A percentile compares a stretch with the other conserved stretches of the same genome.
These are phyloP conservation scores for Loripinus fragilis DNA, from an alignment of 2,888 invertebrate genomes.

Conservation along the genomic window DNA sequence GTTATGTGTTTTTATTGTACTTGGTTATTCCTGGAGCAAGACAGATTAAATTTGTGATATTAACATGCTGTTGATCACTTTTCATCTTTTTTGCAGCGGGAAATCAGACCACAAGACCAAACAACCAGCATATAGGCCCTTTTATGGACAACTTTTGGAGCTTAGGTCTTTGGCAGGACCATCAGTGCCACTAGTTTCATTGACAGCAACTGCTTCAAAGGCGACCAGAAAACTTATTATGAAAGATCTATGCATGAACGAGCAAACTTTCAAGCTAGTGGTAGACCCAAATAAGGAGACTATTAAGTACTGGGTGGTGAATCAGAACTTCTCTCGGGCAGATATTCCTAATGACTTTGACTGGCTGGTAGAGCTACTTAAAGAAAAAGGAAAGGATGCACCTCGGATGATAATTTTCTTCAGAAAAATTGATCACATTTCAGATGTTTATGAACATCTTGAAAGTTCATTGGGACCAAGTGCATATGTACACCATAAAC, in stretches of 20 bases:
- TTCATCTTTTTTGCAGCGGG: conserved; percentile 3
- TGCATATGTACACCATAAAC: conserved; percentile 18
- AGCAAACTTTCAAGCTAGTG: neutral
- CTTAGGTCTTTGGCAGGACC: conserved; percentile 25
- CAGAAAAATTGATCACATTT: conserved; percentile 33
- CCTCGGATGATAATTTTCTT: conserved; percentile 44
- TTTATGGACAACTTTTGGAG: conserved; percentile 37
- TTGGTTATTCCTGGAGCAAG: too few species aligned
- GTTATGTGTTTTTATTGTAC: too few species aligned
- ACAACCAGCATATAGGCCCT: conserved; percentile 29
- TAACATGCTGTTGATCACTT: too few species aligned
- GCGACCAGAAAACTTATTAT: conserved; percentile 24
- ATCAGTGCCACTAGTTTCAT: conserved; percentile 33
- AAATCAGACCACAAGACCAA: conserved; percentile 1
- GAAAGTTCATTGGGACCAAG: conserved; percentile 17
- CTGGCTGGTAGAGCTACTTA: conserved; percentile 29
- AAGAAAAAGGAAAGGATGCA: neutral
- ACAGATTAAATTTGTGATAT: too few species aligned
- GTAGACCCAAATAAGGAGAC: conserved; percentile 22
- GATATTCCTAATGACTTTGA: conserved; percentile 25
- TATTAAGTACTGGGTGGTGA: conserved; percentile 25
- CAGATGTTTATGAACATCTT: conserved; percentile 39
- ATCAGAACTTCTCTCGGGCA: neutral
- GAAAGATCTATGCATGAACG: conserved; percentile 15
- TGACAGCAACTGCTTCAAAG: conserved; percentile 44